Base-by-base conservation (phyloP, 2,113 vertebrate genomes). In the Poeciliopsis turrubarensis region DNA sequence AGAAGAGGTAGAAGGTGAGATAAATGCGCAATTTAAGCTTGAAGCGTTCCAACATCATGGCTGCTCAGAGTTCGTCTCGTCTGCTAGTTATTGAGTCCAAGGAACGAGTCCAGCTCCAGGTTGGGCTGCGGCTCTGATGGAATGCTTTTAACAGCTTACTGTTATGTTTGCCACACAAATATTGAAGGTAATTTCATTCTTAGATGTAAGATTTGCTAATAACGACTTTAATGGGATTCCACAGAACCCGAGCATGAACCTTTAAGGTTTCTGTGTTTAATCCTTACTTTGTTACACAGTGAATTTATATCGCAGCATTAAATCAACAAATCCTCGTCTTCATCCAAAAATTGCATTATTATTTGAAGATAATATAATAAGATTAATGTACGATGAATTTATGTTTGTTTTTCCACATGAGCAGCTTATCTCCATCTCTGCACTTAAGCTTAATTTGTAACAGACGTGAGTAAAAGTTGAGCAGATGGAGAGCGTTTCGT, bases 401-500 rank as follows among this genome's bases (percentile, higher is more conserved):
- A 63, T 51, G 27, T n/a, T 26, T 0, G 22, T 37, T n/a, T n/a
- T 57, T 62, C 57, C 65, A 60, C 0, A 44, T 1, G 0, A 60
- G 47, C 54, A 68, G 60, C 47, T 41, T 17, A 27, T 26, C 41
- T 54, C 19, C 70, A 64, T 12, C 39, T 41, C 3, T 64, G 17
- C 29, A 67, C 0, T 30, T 60, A 68, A 79, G 63, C 26, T 68
- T 78, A 41, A 60, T 68, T 51, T 73, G 44, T 14, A 60, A 34
- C 68, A 73, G 77, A 34, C 37, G 10, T 19, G 1, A 0, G 26
- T 69, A 34, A 37, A 68, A 70, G 47, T 61, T 68, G 44, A 37
- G 17, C 68, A 70, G 60, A 57, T 65, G 81, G 68, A 71, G 63
- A 32, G 26, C 27, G 22, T 15, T 80, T 70, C 73, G 17, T 74